phyloP scores from a whole-genome alignment of 1,140 invertebrate genomes.

The Ooceraea biroi region DNA sequence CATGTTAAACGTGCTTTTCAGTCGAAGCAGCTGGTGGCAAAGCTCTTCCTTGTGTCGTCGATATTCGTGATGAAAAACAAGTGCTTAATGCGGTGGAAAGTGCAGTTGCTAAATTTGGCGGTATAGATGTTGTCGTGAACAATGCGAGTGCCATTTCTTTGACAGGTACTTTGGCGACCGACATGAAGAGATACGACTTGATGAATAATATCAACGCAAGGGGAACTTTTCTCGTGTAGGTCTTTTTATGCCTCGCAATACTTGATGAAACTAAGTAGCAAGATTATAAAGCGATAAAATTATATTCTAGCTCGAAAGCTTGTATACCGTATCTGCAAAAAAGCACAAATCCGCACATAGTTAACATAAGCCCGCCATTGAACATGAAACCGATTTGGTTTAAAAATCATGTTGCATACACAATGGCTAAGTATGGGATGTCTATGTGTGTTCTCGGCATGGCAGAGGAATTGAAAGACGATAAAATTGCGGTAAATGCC shows the following conservation, averaged over 20 bases:
- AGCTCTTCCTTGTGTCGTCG: conserved; percentile 96
- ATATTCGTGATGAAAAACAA: conserved; percentile 95
- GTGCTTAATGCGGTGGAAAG: conserved; percentile 94
- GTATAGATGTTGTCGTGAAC: conserved; percentile 98
- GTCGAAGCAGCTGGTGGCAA: conserved; percentile 97
- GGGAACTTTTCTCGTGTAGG: conserved; percentile 96
- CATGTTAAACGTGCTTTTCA: conserved; percentile 83
- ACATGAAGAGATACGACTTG: conserved; percentile 98
- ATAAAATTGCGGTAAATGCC: conserved; percentile 97
- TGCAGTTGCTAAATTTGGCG: conserved; percentile 96
- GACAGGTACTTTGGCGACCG: conserved; percentile 93
- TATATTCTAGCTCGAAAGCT: conserved; percentile 92
- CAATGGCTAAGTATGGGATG: conserved; percentile 99
- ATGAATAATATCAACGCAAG: conserved; percentile 97
- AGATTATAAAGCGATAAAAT: conserved; percentile 20
- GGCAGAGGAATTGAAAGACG: conserved; percentile 95
- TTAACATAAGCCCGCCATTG: conserved; percentile 98
- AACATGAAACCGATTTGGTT: conserved; percentile 97
- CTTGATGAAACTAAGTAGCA: too few relatives aligned
- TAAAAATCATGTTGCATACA: conserved; percentile 97
- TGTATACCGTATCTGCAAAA: conserved; percentile 96
- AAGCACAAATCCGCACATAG: conserved; percentile 96
- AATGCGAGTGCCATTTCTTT: conserved; percentile 99
- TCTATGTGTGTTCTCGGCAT: conserved; percentile 99
- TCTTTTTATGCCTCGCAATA: too few relatives aligned